phyloP scores from a whole-genome alignment of 2,888 invertebrate species.

The Hydrotaea diabolus region DNA sequence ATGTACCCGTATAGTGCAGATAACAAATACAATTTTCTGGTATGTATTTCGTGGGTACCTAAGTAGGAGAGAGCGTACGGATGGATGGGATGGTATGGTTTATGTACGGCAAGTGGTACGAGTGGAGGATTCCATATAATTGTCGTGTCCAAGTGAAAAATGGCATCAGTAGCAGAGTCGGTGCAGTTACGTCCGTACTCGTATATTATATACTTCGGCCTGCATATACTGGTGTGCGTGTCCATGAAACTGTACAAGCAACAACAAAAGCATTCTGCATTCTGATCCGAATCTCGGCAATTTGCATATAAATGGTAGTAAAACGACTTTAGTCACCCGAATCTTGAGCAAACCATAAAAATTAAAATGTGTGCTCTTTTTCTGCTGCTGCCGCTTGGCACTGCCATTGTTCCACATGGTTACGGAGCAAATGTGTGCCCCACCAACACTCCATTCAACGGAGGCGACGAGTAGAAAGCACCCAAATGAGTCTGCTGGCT shows the following conservation, averaged over 20 bases:
- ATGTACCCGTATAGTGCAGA: background rate
- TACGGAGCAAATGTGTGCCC: background rate
- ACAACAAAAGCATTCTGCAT: conserved; percentile 35
- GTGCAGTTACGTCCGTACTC: background rate
- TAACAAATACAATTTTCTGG: background rate
- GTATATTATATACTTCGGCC: background rate
- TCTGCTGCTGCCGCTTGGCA: conserved; percentile 9
- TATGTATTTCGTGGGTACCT: conserved; percentile 84
- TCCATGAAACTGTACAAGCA: background rate
- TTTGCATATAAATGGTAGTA: conserved; percentile 69
- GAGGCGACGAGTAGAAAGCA: conserved; percentile 20
- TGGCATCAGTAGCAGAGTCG: background rate
- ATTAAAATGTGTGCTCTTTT: conserved; percentile 43
- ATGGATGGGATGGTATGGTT: no score
- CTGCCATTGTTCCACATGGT: conserved; percentile 1
- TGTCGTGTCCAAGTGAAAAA: conserved; percentile 7
- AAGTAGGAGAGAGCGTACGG: no score
- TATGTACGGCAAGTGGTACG: conserved; percentile 86
- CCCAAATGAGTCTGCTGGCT: conserved; percentile 2
- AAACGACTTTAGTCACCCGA: conserved; percentile 71
- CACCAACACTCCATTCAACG: conserved; percentile 9
- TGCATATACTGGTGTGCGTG: no score
- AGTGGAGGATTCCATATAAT: background rate
- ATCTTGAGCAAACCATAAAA: conserved; percentile 69
- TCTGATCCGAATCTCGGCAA: conserved; percentile 56